Evolutionary conservation across 2,888 invertebrate species (phyloP), one percentile per base, ranked within the genome.

Genomic region (Drosophila mulleri): DNA sequence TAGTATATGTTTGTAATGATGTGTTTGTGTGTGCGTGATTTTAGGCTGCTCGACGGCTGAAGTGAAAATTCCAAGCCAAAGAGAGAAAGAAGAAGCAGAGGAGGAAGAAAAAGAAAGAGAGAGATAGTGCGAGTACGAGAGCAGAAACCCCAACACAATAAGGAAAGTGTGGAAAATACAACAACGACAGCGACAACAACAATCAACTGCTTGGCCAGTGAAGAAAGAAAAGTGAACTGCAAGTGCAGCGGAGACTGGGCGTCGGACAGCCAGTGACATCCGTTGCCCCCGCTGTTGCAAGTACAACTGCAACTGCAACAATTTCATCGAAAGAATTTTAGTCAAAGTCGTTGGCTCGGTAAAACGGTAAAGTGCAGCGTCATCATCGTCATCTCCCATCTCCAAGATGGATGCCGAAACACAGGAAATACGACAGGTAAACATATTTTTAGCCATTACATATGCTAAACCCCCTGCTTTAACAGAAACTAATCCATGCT

Each of bases 401-500:
- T 67, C 50, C 79, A 89, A 74, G 71, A 92, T 92, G 92, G 92
- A 92, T 87, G 84, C 81, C 75, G 92, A 92, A 87, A 91, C 92
- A 73, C 92, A 91, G 89, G 92, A 92, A 90, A 92, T 89, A 83
- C 91, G 92, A 88, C 92, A 92, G 92, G 92, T 92, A 90, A 90
- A 73, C 57, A 52, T 72, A 75, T 86, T 69, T 84, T 58, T 70
- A 72, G 67, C 57, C 60, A 73, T 78, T 76, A 53, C 64, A 65
- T 68, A 35, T 32, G 39, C 58, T 35, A 44, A 61, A 37, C 63
- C 56, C 39, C 47, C n/a, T 53, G 39, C 4, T 20, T 35, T 39
- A 39, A 54, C 39, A 54, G 39, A 26, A 20, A 44, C 44, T 58
- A 23, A 58, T 58, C 35, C 45, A n/a, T 26, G 37, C 18, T 53